Evolutionary conservation across 2,888 invertebrate species (phyloP), one percentile per base, ranked within the genome.

Genomic region (Corbicula japonica): DNA sequence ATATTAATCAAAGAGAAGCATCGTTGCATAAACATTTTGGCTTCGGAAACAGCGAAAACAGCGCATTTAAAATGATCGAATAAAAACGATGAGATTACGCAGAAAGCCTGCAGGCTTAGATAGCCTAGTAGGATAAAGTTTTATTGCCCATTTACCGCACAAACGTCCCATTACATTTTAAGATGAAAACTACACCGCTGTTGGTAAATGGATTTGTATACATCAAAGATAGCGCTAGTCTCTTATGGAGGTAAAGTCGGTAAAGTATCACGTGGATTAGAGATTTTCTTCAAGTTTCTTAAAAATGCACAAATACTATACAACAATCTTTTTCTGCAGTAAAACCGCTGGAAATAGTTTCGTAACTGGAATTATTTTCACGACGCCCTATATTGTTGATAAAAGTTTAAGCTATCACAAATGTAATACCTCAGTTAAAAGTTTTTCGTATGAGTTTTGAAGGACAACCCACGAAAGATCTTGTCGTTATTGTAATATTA

Each of bases 111-210:
- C 23, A 48, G 54, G 69, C 58, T 34, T 52, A 38, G 58, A 75
- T 76, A 62, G 66, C 76, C 62, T 63, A 30, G 58, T 46, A 68
- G 80, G 79, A 74, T 76, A 74, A 54, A 28, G 2, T 61, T 78
- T 83, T 83, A 83, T 83, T 76, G 83, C 73, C 83, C 83, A 83
- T 83, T 83, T 83, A 79, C 83, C 83, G 63, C 83, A 83, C 83
- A 83, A 79, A 76, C 34, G 41, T 50, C 52, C 83, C 66, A 74
- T 83, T 73, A 76, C 54, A 66, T 76, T 62, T 76, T 44, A 66
- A 69, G 78, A 76, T 78, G 69, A 73, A 73, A 70, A 63, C 76
- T 28, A 28, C 76, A 48, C 50, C 73, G 78, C 82, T 79, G 82
- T 82, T 66, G 78, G 82, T 82, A 76, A 81, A 81, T 81, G 80